These are phyloP conservation scores for Thripadectes ignobilis DNA, from an alignment of 2,797 vertebrate species.

Conservation along the genomic window DNA sequence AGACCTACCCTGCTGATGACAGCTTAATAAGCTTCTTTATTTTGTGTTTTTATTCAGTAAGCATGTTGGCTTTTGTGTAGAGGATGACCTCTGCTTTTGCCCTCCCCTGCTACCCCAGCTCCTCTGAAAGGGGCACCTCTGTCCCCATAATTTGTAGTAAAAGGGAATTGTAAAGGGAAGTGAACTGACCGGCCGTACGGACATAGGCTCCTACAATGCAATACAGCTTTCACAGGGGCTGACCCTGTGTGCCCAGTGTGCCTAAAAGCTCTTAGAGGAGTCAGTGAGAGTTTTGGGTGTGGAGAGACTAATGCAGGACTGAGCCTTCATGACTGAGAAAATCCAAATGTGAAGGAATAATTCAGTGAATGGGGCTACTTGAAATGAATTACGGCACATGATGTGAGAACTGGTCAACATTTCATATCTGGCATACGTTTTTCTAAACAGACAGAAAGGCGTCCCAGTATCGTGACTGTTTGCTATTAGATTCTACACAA, in stretches of 20 bases:
- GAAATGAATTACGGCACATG: background rate
- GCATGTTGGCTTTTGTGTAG: conserved; percentile 70
- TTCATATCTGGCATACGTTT: background rate
- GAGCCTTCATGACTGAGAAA: background rate
- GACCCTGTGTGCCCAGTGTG: accelerated
- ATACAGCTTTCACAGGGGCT: background rate
- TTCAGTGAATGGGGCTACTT: background rate
- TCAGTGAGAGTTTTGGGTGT: background rate
- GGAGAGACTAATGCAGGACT: background rate
- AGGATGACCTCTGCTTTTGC: conserved; percentile 66
- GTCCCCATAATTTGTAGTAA: conserved; percentile 56
- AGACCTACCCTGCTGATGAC: conserved; percentile 56
- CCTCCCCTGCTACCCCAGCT: background rate
- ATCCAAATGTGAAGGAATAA: background rate
- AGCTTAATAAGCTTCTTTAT: conserved; percentile 72
- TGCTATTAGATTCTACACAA: background rate
- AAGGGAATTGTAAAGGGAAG: conserved; percentile 37
- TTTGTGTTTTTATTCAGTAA: conserved; percentile 70
- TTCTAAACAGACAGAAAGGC: background rate
- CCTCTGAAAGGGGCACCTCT: conserved; percentile 53
- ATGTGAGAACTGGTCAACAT: conserved; percentile 51
- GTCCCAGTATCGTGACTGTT: conserved; percentile 1
- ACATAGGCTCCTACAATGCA: background rate
- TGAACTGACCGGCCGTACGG: background rate
- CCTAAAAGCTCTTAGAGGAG: background rate